Percentiles rank a stretch among this genome's conserved stretches.
Evolutionary conservation across 2,888 invertebrate genomes (phyloP).

Genomic region (Drosophila rubida): DNA sequence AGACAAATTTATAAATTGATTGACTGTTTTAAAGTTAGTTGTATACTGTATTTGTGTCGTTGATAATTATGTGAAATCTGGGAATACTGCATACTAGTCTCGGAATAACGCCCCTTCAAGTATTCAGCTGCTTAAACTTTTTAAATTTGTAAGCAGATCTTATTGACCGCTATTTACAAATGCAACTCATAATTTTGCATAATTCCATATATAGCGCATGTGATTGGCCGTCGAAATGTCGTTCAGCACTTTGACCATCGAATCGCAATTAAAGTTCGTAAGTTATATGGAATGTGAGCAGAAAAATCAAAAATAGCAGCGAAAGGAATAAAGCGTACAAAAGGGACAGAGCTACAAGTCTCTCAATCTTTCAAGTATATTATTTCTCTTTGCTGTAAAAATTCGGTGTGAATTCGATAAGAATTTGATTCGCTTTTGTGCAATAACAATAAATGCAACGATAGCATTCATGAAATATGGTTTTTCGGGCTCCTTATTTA

Average conservation of each 20-base stretch:
- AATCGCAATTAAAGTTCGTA: constrained; percentile 74
- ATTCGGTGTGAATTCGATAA: constrained; percentile 66
- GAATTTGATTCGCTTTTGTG: not conserved
- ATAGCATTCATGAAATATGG: no score
- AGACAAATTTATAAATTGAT: constrained; percentile 74
- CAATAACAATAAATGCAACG: not conserved
- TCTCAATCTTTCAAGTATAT: constrained; percentile 65
- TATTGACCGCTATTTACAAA: no score
- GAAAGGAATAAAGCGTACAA: constrained; percentile 11
- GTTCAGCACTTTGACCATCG: constrained; percentile 67
- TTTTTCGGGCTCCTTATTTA: no score
- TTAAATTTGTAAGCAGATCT: no score
- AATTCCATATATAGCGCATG: constrained; percentile 49
- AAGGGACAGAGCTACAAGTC: constrained; percentile 61
- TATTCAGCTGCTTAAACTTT: no score
- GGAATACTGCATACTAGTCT: constrained; percentile 44
- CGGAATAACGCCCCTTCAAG: not conserved
- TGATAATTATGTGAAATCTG: constrained; percentile 57
- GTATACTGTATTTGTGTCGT: constrained; percentile 33
- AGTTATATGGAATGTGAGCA: constrained; percentile 44
- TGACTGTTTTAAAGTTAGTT: constrained; percentile 38
- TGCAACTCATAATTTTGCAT: constrained; percentile 8
- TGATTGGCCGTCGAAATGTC: constrained; percentile 68
- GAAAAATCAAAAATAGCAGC: constrained; percentile 11
- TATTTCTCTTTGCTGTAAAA: constrained; percentile 67